Evolutionary conservation across 2,888 invertebrate genomes (phyloP).

Genomic region (Herminia tarsipennalis): DNA sequence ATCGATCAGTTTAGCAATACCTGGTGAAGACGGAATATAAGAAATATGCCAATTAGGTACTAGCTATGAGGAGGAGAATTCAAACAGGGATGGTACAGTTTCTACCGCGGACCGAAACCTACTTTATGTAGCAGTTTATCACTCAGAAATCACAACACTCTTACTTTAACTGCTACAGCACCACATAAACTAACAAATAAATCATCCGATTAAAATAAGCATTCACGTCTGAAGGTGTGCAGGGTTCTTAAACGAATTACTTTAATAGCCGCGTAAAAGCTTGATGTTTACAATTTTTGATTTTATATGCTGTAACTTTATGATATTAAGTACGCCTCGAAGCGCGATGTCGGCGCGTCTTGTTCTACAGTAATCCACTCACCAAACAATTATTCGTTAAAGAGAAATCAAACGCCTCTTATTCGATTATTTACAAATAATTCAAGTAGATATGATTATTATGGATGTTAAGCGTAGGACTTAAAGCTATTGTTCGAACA

Average conservation of each 20-base stretch:
- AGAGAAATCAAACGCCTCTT: conserved; percentile 6
- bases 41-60: no score
- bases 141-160: no score
- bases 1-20: no score
- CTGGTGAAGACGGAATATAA: no score
- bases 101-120: no score
- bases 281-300: conserved; percentile 60
- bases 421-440: conserved; percentile 6
- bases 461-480: background rate
- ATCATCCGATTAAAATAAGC: no score
- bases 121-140: no score
- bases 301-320: conserved; percentile 47
- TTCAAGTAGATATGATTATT: background rate
- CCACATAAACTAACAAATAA: no score
- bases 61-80: no score
- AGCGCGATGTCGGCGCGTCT: conserved; percentile 33
- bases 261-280: conserved; percentile 64
- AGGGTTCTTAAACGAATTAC: conserved; percentile 55
- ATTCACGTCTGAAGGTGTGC: conserved; percentile 14
- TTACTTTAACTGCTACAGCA: no score
- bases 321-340: conserved; percentile 37
- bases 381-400: conserved; percentile 24
- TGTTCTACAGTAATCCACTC: conserved; percentile 29
- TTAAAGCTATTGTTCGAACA: background rate
- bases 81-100: no score